These are phyloP conservation scores for Pelodytes ibericus DNA, from an alignment of 2,797 vertebrate genomes.

Conservation along the genomic window DNA sequence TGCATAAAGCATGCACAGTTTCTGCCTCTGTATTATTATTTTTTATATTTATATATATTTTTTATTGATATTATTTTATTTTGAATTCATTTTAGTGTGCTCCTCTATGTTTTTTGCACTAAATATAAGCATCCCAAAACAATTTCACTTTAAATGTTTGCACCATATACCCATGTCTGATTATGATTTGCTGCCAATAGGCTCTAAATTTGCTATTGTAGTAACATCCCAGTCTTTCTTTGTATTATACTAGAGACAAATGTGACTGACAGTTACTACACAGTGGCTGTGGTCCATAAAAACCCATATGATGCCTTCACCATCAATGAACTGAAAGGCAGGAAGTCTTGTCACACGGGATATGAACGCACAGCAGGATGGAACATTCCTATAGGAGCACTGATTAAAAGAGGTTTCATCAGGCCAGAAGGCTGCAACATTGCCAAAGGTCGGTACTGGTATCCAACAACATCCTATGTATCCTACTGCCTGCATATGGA, in stretches of 20 bases:
- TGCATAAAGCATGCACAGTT: too few species aligned
- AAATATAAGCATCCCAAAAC: too few species aligned
- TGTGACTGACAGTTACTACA: constrained; percentile 73
- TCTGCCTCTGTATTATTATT: too few species aligned
- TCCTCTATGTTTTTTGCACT: too few species aligned
- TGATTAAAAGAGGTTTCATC: constrained; percentile 75
- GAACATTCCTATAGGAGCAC: constrained; percentile 80
- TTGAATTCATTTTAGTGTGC: too few species aligned
- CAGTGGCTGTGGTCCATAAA: constrained; percentile 84
- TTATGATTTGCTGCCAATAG: too few species aligned
- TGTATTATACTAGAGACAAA: constrained; percentile 11
- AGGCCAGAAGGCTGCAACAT: constrained; percentile 70
- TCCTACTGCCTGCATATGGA: neutral
- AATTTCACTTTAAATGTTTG: too few species aligned
- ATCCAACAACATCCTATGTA: neutral
- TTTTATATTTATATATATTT: too few species aligned
- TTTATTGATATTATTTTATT: too few species aligned
- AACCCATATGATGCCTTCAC: constrained; percentile 72
- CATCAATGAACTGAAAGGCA: constrained; percentile 79
- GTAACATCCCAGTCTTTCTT: neutral
- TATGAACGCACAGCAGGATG: constrained; percentile 84
- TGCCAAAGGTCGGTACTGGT: constrained; percentile 71
- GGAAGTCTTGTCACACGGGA: constrained; percentile 87
- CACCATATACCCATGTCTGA: too few species aligned
- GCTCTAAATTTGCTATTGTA: too few species aligned